Base-by-base conservation (phyloP, 2,113 vertebrate species). In the Mungos mungo region DNA sequence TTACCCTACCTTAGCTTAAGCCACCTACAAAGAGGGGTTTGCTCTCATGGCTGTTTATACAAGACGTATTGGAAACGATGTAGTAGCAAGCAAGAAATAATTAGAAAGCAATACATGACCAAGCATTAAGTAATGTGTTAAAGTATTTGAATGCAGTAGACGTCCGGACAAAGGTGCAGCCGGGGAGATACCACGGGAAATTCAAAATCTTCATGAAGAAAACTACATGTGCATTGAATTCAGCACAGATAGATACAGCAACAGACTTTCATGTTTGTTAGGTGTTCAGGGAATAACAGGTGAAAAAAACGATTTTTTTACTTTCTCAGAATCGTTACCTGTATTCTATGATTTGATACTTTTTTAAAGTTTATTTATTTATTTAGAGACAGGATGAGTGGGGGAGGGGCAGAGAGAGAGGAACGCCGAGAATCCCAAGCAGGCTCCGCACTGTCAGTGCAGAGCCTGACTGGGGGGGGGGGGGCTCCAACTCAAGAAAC, bases 141-240 rank as follows among this genome's bases (percentile, higher is more conserved):
- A 54, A 33, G 65, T 33, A 31, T 9, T 8, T 65, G 47, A 74
- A 35, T 19, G 31, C 0, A 68, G 16, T 7, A 38, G n/a, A n/a
- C 19, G 1, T 47, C 41, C n/a, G 7, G 11, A 13, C 7, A 4
- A 83, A 80, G 38, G 13, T n/a, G 11, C 5, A 66, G 16, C 3
- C 3, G 10, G 21, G 47, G 35, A 0, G 0, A 23, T 7, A 4
- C 41, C 45, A 16, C 0, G 21, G 29, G 13, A 35, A 29, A 31
- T 38, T 16, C 45, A 21, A 5, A 31, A 1, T 50, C 63, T 66
- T 84, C 33, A 7, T 2, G 12, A 12, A 65, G 21, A 19, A 27
- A 14, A 25, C 7, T 19, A 74, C 52, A 2, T 11, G 11, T 91
- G 29, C 31, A 0, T 7, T 18, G 27, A 54, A 16, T 21, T 31